Conservation (phyloP, 2,888 invertebrate species). For the Sesia bembeciformis region DNA sequence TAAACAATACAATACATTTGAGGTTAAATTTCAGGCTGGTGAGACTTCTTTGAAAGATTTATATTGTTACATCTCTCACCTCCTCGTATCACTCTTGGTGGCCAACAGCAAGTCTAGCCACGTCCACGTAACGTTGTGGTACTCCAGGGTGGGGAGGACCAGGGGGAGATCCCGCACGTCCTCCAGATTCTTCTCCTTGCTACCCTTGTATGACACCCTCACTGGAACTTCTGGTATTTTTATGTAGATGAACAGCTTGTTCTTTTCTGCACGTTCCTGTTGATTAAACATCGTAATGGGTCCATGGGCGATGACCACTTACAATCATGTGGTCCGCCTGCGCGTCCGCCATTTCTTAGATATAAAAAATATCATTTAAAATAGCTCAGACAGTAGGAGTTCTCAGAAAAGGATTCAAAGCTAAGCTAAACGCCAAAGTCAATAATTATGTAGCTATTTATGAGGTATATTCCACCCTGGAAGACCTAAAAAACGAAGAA, state of each 20-base stretch:
- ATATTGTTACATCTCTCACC: constrained; percentile 72
- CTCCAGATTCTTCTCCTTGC: constrained; percentile 98
- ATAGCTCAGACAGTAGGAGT: too few species aligned
- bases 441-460: too few species aligned
- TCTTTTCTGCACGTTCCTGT: constrained; percentile 96
- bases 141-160: constrained; percentile 96
- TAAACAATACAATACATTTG: too few species aligned
- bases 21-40: too few species aligned
- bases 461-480: too few species aligned
- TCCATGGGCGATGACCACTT: too few species aligned
- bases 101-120: constrained; percentile 98
- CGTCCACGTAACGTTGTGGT: constrained; percentile 99
- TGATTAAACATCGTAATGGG: neutral
- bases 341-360: too few species aligned
- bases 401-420: too few species aligned
- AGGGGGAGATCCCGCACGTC: constrained; percentile 96
- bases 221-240: constrained; percentile 98
- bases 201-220: constrained; percentile 95
- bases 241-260: constrained; percentile 98
- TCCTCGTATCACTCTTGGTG: constrained; percentile 94
- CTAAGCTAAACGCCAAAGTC: too few species aligned
- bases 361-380: too few species aligned
- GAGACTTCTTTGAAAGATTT: constrained; percentile 60
- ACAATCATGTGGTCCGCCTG: too few species aligned
- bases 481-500: too few species aligned